Evolutionary conservation across 2,888 invertebrate species (phyloP).

Genomic region (Aporophyla nigra): DNA sequence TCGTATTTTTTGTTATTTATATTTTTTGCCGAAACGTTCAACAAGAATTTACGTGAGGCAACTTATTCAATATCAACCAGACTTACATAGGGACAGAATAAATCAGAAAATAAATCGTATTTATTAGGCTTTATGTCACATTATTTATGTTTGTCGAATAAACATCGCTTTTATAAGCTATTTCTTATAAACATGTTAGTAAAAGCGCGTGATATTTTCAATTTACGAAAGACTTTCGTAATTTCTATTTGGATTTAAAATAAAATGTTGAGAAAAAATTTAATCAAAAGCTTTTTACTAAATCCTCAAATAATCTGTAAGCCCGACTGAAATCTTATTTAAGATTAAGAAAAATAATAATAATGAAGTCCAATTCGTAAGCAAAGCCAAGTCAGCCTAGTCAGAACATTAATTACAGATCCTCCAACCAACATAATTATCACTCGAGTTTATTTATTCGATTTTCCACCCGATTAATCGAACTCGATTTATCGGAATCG

Average conservation of each 20-base stretch:
- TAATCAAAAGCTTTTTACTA: slow-evolving; percentile 18
- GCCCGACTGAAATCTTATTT: slow-evolving; percentile 5
- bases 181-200: slow-evolving; percentile 6
- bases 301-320: slow-evolving; percentile 27
- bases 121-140: slow-evolving; percentile 25
- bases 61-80: slow-evolving; percentile 54
- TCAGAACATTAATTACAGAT: slow-evolving; percentile 52
- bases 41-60: slow-evolving; percentile 48
- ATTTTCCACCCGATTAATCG: slow-evolving; percentile 62
- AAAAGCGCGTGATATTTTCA: slow-evolving; percentile 1
- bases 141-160: slow-evolving; percentile 17
- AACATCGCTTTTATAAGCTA: slow-evolving; percentile 5
- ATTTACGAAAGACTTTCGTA: neutral
- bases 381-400: slow-evolving; percentile 16
- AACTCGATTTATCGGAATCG: slow-evolving; percentile 64
- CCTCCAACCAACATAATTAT: slow-evolving; percentile 54
- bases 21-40: slow-evolving; percentile 41
- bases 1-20: slow-evolving; percentile 51
- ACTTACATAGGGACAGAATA: slow-evolving; percentile 25
- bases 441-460: slow-evolving; percentile 61
- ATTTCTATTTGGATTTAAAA: slow-evolving; percentile 7
- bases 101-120: slow-evolving; percentile 41
- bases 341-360: slow-evolving; percentile 15
- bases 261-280: slow-evolving; percentile 1
- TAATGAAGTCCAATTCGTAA: slow-evolving; percentile 2